Base-by-base conservation (phyloP, 2,888 invertebrate genomes). In the Deilephila elpenor region DNA sequence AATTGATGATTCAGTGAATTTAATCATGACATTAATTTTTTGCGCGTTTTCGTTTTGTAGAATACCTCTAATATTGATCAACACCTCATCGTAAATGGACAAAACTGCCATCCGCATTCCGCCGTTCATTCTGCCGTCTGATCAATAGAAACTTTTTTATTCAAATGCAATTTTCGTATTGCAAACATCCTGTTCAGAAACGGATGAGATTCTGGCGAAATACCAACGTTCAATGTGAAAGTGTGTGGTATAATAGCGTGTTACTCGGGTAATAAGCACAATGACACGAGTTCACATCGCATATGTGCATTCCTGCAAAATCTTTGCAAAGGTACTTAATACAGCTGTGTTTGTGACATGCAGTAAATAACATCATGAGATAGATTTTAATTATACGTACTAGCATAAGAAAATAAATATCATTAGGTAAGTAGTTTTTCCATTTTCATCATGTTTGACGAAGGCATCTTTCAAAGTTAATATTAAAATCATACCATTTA, bases 211-310 rank as follows among this genome's bases (percentile, higher is more conserved):
- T 67, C 17, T 67, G 51, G 44, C 17, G 51, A 51, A 67, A 67
- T 51, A 67, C 51, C 51, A 51, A 25, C 67, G 25, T 20, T 64
- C 37, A 4, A 37, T 67, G 67, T 67, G 67, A 67, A 67, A 67
- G 67, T 67, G 67, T 25, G 51, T 67, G 51, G 51, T 51, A 51
- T 51, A 67, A 67, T 67, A 20, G 44, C 51, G 67, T 51, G 51
- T 29, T 20, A 51, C 67, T 67, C 44, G 25, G 29, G n/a, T 51
- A 17, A 67, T 67, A 51, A 67, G 67, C 44, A 67, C 67, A 67
- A 67, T 51, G 67, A 67, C 67, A 71, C 74, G 74, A 78, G 76
- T 78, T 79, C 75, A 79, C 79, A 80, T 77, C 11, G 20, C 11
- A 37, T 20, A 60, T 14, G 2, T 32, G 61, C 61, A 61, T 29